Conservation (phyloP, 2,113 vertebrate genomes). For the Amphilophus citrinellus region DNA sequence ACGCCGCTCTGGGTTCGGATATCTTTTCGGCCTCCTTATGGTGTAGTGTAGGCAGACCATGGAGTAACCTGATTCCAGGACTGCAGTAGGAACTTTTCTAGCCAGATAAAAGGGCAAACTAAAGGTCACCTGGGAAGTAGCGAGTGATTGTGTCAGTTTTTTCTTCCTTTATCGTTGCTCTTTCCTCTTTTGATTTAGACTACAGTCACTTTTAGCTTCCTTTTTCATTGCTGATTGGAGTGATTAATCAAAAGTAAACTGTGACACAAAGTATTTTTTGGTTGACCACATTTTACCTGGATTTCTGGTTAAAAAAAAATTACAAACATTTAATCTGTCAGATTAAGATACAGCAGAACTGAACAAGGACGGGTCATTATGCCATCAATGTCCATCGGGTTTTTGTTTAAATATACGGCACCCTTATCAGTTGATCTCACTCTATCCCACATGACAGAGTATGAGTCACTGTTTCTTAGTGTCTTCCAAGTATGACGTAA, state of each 20-base stretch:
- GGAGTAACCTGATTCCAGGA: constrained; percentile 45
- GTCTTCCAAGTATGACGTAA: background rate
- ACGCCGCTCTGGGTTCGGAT: constrained; percentile 35
- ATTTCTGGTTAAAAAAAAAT: background rate
- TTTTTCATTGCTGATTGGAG: background rate
- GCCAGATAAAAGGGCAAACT: constrained; percentile 10
- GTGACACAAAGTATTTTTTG: background rate
- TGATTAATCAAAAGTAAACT: background rate
- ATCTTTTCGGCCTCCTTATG: constrained; percentile 13
- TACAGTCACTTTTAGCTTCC: background rate
- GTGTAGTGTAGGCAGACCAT: constrained; percentile 6
- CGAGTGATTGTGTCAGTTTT: background rate
- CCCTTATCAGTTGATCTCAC: background rate
- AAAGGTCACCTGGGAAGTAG: constrained; percentile 23
- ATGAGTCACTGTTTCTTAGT: background rate
- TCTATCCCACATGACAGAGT: background rate
- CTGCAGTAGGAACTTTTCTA: constrained; percentile 10
- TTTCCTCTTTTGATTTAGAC: background rate
- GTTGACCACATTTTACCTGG: background rate
- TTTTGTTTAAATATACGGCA: constrained; percentile 7
- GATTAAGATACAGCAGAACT: background rate
- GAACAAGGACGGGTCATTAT: background rate
- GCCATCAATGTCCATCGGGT: background rate
- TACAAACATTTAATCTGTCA: background rate
- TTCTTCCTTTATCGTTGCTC: constrained; percentile 4